phyloP scores from a whole-genome alignment of 53 echinoderm and acorn worm genomes.

The Pentamera pediparva region DNA sequence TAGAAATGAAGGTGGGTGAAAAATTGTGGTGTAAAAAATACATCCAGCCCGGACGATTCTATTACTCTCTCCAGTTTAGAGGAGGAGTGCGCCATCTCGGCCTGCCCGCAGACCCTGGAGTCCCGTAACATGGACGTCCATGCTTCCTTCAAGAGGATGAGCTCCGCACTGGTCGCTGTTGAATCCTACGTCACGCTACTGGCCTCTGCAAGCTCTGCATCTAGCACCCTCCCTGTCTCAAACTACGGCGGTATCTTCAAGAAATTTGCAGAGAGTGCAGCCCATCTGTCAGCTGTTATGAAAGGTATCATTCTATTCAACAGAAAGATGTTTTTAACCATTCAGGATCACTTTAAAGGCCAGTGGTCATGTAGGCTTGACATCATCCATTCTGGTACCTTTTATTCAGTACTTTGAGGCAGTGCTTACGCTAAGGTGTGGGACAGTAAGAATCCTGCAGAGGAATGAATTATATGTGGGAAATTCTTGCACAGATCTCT shows the following conservation, averaged over 20 bases:
- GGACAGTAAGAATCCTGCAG: too few relatives aligned
- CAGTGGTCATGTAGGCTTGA: neutral
- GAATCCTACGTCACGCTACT: constrained; percentile 78
- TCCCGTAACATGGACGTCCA: constrained; percentile 96
- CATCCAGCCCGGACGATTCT: too few relatives aligned
- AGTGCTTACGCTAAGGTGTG: too few relatives aligned
- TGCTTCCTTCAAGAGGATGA: constrained; percentile 68
- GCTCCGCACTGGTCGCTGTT: constrained; percentile 66
- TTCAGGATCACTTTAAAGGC: neutral
- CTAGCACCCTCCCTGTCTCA: constrained; percentile 67
- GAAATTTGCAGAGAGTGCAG: constrained; percentile 66
- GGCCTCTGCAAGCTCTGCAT: constrained; percentile 74
- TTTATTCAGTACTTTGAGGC: too few relatives aligned
- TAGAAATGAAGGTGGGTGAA: too few relatives aligned
- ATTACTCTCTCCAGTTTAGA: constrained; percentile 83
- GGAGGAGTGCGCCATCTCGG: constrained; percentile 88
- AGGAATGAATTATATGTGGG: too few relatives aligned
- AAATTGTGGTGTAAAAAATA: too few relatives aligned
- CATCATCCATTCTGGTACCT: neutral
- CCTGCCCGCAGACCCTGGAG: constrained; percentile 89
- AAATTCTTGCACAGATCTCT: too few relatives aligned
- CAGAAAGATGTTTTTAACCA: neutral
- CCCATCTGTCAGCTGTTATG: constrained; percentile 59
- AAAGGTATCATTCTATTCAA: constrained; percentile 54
- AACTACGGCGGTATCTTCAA: constrained; percentile 84